A percentile compares a stretch with the other conserved stretches of the same genome.
phyloP scores from a whole-genome alignment of 2,797 vertebrate genomes.

The Urophycis tenuis region DNA sequence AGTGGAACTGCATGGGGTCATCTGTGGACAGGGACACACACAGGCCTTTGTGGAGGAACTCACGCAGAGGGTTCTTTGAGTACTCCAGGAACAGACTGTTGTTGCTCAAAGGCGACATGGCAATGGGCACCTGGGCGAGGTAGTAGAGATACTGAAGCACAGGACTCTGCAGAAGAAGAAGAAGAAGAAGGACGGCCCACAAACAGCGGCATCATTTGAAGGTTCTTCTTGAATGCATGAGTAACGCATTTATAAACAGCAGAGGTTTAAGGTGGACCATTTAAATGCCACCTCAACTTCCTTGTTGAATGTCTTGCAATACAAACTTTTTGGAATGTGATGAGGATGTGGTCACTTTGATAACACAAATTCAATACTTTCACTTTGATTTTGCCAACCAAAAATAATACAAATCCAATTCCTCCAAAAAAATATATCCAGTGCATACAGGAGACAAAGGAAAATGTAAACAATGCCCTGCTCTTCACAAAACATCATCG shows the following conservation, averaged over 20 bases:
- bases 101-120: conserved; percentile 98
- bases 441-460: not conserved
- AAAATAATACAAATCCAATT: not conserved
- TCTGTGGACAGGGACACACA: conserved; percentile 92
- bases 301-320: not conserved
- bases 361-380: not conserved
- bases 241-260: not conserved
- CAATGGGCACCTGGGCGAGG: conserved; percentile 92
- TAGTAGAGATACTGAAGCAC: conserved; percentile 97
- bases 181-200: not conserved
- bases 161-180: conserved; percentile 75
- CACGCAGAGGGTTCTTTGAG: conserved; percentile 89
- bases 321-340: not conserved
- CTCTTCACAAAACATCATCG: not conserved
- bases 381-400: not conserved
- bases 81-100: conserved; percentile 96
- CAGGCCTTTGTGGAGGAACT: conserved; percentile 93
- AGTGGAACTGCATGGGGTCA: conserved; percentile 98
- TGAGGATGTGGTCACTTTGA: not conserved
- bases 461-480: not conserved
- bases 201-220: not conserved
- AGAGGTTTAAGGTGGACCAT: not conserved
- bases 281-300: not conserved
- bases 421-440: not conserved
- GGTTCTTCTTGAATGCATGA: not conserved